Evolutionary conservation across 2,888 invertebrate genomes (phyloP).

Genomic region (Limnephilus rhombicus): DNA sequence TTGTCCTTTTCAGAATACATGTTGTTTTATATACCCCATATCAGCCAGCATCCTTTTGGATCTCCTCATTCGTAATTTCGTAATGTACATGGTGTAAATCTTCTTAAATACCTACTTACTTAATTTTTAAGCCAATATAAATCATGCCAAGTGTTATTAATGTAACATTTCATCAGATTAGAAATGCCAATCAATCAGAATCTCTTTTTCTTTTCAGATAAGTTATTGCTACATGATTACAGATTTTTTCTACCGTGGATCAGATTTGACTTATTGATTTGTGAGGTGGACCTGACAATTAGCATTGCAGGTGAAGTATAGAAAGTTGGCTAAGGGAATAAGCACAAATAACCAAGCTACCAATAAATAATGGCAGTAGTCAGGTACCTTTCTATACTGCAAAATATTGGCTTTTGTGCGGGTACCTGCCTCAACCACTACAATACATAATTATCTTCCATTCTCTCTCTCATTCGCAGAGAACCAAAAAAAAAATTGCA

Average conservation of each 20-base stretch:
- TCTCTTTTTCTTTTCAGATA: neutral
- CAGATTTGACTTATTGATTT: neutral
- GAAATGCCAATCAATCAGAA: neutral
- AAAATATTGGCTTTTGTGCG: neutral
- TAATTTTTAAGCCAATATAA: neutral
- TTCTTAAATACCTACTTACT: neutral
- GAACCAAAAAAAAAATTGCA: neutral
- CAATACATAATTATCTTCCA: constrained; percentile 20
- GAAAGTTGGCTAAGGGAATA: neutral
- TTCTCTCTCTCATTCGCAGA: neutral
- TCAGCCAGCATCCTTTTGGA: too few relatives aligned
- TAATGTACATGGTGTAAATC: neutral
- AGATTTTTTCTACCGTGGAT: neutral
- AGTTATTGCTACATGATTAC: neutral
- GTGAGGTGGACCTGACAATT: neutral
- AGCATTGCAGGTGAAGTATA: neutral
- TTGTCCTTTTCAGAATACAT: too few relatives aligned
- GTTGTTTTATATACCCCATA: too few relatives aligned
- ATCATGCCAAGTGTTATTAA: neutral
- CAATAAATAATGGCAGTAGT: constrained; percentile 1
- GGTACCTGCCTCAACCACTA: neutral
- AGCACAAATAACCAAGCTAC: neutral
- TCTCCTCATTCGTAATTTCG: too few relatives aligned
- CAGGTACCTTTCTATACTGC: neutral
- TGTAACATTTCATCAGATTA: neutral